Percentiles rank a stretch among this genome's conserved stretches.
phyloP scores from a whole-genome alignment of 1,140 invertebrate genomes.

The Drosophila ogumai region DNA sequence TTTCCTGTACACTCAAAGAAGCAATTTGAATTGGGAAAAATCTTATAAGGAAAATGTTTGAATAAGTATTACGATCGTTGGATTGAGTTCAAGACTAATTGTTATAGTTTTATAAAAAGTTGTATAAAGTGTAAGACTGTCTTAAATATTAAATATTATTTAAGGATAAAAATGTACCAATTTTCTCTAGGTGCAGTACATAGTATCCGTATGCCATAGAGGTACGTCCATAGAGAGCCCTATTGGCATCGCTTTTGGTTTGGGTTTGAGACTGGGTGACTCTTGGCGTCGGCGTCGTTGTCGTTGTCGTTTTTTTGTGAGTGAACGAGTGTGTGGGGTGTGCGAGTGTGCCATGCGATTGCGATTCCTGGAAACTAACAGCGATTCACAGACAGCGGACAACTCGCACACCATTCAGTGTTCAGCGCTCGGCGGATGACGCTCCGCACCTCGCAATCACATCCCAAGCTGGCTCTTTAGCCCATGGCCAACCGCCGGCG shows the following conservation, averaged over 20 bases:
- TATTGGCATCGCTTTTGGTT: conserved; percentile 38
- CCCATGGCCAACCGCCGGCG: conserved; percentile 58
- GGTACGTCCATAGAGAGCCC: conserved; percentile 28
- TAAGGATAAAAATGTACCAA: background rate
- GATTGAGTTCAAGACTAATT: no score
- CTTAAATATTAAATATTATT: background rate
- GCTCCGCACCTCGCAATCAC: conserved; percentile 65
- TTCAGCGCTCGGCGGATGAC: conserved; percentile 56
- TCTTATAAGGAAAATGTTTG: no score
- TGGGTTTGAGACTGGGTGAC: conserved; percentile 39
- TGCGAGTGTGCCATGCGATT: conserved; percentile 45
- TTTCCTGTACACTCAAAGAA: conserved; percentile 39
- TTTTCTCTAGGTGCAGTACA: background rate
- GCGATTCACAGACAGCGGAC: conserved; percentile 83
- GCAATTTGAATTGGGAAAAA: no score
- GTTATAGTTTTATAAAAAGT: no score
- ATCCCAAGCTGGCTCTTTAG: conserved; percentile 41
- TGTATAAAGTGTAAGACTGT: no score
- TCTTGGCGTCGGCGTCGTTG: conserved; percentile 50
- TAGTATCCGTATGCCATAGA: conserved; percentile 11
- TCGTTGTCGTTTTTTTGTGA: conserved; percentile 20
- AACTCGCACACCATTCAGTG: conserved; percentile 83
- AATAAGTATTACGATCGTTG: no score
- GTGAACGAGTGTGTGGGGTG: conserved; percentile 7
- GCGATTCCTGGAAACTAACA: conserved; percentile 84